A percentile compares a stretch with the other conserved stretches of the same genome.
Evolutionary conservation across 2,888 invertebrate species (phyloP).

Genomic region (Flexamia atlantica): DNA sequence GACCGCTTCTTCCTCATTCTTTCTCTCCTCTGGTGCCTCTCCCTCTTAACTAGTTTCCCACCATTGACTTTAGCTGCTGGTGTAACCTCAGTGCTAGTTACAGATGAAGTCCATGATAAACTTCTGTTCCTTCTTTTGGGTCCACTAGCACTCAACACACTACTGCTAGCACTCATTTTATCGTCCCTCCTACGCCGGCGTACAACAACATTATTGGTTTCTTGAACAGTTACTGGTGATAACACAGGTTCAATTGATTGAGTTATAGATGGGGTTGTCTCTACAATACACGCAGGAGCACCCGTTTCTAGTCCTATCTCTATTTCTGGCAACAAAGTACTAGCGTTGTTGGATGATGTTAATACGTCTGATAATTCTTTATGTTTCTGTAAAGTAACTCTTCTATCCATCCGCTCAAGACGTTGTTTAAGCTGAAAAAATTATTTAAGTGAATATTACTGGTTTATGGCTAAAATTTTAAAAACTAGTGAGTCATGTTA

Average conservation of each 20-base stretch:
- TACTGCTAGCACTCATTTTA: constrained; percentile 41
- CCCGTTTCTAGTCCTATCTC: neutral
- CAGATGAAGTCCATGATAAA: constrained; percentile 60
- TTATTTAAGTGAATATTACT: neutral
- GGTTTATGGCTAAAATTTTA: no score
- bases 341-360: constrained; percentile 8
- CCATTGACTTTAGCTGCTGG: constrained; percentile 58
- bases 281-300: neutral
- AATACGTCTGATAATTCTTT: constrained; percentile 61
- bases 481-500: no score
- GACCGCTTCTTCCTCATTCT: constrained; percentile 49
- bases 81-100: constrained; percentile 36
- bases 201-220: constrained; percentile 54
- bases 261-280: neutral
- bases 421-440: constrained; percentile 81
- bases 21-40: constrained; percentile 47
- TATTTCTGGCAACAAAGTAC: constrained; percentile 25
- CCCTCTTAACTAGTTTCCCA: constrained; percentile 52
- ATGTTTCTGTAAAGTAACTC: constrained; percentile 76
- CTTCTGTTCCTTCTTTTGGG: constrained; percentile 61
- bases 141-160: constrained; percentile 50
- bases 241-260: constrained; percentile 15
- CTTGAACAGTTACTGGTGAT: constrained; percentile 36
- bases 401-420: constrained; percentile 83
- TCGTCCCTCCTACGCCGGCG: constrained; percentile 58